Evolutionary conservation across 2,888 invertebrate species (phyloP), one percentile per base, ranked within the genome.

Genomic region (Dioctria linearis): DNA sequence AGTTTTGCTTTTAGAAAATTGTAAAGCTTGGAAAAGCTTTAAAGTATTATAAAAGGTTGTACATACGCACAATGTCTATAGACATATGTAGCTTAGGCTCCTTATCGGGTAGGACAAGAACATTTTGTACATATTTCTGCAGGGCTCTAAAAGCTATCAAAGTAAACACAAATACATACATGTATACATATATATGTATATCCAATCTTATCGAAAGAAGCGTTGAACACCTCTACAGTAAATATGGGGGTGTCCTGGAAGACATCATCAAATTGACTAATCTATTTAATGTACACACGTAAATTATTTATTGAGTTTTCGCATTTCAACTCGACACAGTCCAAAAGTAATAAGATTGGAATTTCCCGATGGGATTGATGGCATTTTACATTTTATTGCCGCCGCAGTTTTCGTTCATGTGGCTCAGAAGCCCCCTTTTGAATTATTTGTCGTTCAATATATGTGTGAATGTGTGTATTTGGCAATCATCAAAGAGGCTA

Each of bases 231-330:
- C 25, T 25, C 25, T 25, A 25, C 2, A 25, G 25, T 25, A 25
- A 25, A 25, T 25, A 25, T 25, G 25, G 25, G 25, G 25, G 25
- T 25, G 25, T 25, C 25, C 25, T 25, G 25, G 65, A 65, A 8
- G n/a, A 65, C 42, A 65, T 67, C 67, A 8, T 37, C 40, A 43
- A 71, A n/a, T 71, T 39, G 37, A 49, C 37, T 71, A 71, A 71
- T 71, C 71, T 39, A 71, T 71, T 71, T 71, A 71, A 71, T 71
- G 42, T 54, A 71, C 54, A 71, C 71, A 71, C 71, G 51, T 54
- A 71, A 71, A 71, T 71, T 71, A 71, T 57, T 71, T 49, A 49
- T n/a, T 43, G 71, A 71, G 11, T 54, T 43, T 71, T 39, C 2
- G 13, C 8, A 51, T 71, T 8, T 54, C 54, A 4, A n/a, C 25